Evolutionary conservation across 2,797 vertebrate genomes (phyloP), one percentile per base, ranked within the genome.

Genomic region (Rhinichthys osculus): DNA sequence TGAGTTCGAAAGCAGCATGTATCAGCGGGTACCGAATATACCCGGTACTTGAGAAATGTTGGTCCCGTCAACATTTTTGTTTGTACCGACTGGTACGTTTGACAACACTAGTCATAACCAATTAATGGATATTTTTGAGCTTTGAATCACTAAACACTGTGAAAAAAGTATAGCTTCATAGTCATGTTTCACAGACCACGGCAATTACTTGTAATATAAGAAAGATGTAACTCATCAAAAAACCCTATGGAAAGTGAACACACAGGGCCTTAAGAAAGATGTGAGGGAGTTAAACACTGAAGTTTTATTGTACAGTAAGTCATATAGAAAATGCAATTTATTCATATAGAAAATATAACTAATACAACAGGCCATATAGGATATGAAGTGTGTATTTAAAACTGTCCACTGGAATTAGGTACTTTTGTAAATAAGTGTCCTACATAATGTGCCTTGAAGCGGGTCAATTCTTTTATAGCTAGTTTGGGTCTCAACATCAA

Each of bases 261-360:
- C 89, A 91, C 88, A 88, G 88, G 90, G 87, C 87, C 86, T 88
- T 88, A 80, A 78, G 77, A 88, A 88, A 66, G 82, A 84, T 83
- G 83, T 87, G 79, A 87, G 74, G 64, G 79, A 87, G 84, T 85
- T 89, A 71, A 87, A 77, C 35, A 88, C 30, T 89, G 83, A 89
- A 85, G 83, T 91, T 92, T 92, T 92, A 92, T 92, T 92, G 89
- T 90, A 77, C 83, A 86, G 85, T 88, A 87, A 89, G 84, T 85
- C 90, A 89, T 71, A 86, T 86, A 54, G 16, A 78, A 72, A 80
- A 72, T 78, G 81, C 81, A 82, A 54, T 54, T 42, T 71, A 33
- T 59, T 80, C 67, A 85, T 70, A 27, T 33, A 50, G 6, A 79
- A 84, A 67, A 78, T 67, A 44, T 54, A 78, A 72, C 64, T 83